Base-by-base conservation (phyloP, 2,888 invertebrate genomes). In the Hipparchia sbordonii region DNA sequence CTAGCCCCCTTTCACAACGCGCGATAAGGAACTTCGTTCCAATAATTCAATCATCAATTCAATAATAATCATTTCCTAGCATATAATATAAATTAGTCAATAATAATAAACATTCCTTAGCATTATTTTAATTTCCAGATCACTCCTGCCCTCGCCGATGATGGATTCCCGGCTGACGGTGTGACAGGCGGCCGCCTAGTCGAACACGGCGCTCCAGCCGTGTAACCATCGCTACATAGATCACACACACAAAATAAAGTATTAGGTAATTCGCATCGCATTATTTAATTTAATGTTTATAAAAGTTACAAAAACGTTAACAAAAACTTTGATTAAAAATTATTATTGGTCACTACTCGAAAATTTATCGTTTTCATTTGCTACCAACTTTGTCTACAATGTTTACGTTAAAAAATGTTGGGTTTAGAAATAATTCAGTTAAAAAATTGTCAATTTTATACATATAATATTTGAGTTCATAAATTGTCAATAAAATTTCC, bases 81-180 rank as follows among this genome's bases (percentile, higher is more conserved):
- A n/a, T n/a, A n/a, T n/a, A n/a, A n/a, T n/a, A n/a, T n/a, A n/a
- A n/a, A n/a, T n/a, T n/a, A n/a, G n/a, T n/a, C n/a, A n/a, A n/a
- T n/a, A n/a, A n/a, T n/a, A n/a, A n/a, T n/a, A n/a, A n/a, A n/a
- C n/a, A n/a, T n/a, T n/a, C n/a, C n/a, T n/a, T n/a, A n/a, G n/a
- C n/a, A 39, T 39, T 5, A 5, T 48, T 48, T 8, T 8, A 48
- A 48, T 67, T 75, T 76, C 45, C 87, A 92, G 92, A 78, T 92
- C 92, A 59, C 86, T 93, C 79, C 85, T 91, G 70, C 90, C 90
- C 59, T 86, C 91, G 62, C 88, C 89, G n/a, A 85, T 89, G 85
- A 81, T 84, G 76, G 90, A 89, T 76, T 86, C 84, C 45, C 84
- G 88, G 72, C 83, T 89, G 74, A 84, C 87, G 65, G 92, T 88